A percentile compares a stretch with the other conserved stretches of the same genome.
Conservation (phyloP, 2,888 invertebrate genomes). For the Lycocerus yunnanus region DNA sequence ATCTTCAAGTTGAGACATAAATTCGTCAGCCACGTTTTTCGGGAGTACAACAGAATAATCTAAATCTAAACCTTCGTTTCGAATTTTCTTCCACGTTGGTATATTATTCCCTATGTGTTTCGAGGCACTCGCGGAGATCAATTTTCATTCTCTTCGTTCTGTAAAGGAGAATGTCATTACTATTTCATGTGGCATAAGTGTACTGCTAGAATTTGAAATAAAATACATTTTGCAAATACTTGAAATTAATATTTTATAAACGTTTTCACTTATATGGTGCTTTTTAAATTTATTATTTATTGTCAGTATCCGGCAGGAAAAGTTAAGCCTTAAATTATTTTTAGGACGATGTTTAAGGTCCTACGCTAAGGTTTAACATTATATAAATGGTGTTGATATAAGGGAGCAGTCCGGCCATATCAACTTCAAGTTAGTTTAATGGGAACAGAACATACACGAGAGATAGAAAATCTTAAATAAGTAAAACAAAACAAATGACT, state of each 20-base stretch:
- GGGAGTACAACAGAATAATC: conserved; percentile 61
- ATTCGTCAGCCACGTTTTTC: conserved; percentile 54
- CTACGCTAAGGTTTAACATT: background rate
- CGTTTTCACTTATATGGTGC: background rate
- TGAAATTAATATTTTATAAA: conserved; percentile 4
- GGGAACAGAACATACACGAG: background rate
- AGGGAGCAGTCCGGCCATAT: background rate
- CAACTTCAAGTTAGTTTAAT: background rate
- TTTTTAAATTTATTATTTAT: background rate
- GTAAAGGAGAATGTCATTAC: conserved; percentile 4
- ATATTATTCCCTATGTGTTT: conserved; percentile 33
- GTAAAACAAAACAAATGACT: background rate
- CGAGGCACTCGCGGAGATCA: conserved; percentile 36
- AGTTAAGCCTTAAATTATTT: background rate
- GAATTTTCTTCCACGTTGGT: conserved; percentile 51
- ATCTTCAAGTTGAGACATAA: conserved; percentile 61
- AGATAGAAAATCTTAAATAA: background rate
- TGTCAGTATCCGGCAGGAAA: background rate
- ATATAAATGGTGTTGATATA: background rate
- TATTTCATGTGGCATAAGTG: conserved; percentile 1
- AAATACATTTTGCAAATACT: conserved; percentile 8
- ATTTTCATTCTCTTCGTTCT: conserved; percentile 41
- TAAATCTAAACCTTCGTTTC: conserved; percentile 61
- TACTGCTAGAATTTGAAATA: conserved; percentile 7
- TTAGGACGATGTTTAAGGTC: too few species aligned